phyloP scores from a whole-genome alignment of 2,113 vertebrate genomes.

The Lophotis ruficrista region DNA sequence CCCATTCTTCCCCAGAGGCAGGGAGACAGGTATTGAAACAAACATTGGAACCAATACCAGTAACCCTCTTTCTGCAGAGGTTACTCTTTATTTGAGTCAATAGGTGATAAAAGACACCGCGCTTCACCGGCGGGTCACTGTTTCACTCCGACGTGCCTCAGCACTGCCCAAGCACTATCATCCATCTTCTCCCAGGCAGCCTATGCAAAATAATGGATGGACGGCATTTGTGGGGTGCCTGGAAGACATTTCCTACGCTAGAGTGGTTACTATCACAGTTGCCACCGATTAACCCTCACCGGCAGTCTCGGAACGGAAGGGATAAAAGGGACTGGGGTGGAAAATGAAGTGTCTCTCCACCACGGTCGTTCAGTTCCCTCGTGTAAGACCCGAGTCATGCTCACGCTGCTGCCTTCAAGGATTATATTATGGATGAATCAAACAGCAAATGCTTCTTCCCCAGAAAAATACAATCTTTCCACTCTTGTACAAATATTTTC shows the following conservation, averaged over 20 bases:
- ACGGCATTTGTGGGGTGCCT: background rate
- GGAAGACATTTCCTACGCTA: accelerated
- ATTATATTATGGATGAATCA: accelerated
- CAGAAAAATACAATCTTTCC: background rate
- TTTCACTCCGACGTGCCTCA: accelerated
- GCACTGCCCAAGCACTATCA: background rate
- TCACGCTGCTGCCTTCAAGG: background rate
- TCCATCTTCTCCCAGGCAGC: background rate
- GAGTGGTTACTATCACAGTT: background rate
- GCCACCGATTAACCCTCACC: background rate
- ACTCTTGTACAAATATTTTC: background rate
- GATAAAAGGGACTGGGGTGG: accelerated
- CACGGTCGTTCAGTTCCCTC: accelerated
- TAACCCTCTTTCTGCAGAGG: background rate
- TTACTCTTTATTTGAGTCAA: accelerated
- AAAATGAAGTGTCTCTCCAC: background rate
- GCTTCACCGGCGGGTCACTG: background rate
- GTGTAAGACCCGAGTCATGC: background rate
- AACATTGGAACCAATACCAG: background rate
- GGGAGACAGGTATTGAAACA: background rate
- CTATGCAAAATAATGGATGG: accelerated
- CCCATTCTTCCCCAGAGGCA: background rate
- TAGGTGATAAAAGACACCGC: background rate
- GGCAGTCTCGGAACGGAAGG: background rate
- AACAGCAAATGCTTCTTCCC: background rate